Base-by-base conservation (phyloP, 2,113 vertebrate species). In the Syrrhaptes paradoxus region DNA sequence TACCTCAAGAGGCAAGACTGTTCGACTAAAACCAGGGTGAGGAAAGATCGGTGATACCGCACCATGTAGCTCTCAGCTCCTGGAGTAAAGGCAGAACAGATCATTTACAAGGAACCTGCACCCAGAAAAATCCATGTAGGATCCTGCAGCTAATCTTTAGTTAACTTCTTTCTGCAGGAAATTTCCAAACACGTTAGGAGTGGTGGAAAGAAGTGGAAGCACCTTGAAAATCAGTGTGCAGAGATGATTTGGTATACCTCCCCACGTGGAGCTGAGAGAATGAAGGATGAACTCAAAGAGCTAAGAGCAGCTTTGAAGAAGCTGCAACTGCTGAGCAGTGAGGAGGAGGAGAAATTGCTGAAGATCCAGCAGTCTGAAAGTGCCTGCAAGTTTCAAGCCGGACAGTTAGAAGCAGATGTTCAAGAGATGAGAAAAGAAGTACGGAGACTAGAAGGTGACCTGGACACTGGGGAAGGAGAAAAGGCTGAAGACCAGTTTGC, bases 401-500 rank as follows among this genome's bases (percentile, higher is more conserved):
- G 57, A 34, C 94, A 97, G 38, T 98, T 99, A 74, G 97, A 98
- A 65, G 96, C 96, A 0, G 98, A 98, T 70, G 95, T 99, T 25
- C 83, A 75, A 4, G 96, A 97, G 58, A 97, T 99, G 82, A 93
- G 80, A 67, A 94, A 85, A 61, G 86, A 97, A 51, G 92, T 99
- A 4, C 97, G 97, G 61, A 97, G 93, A 28, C 94, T 99, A 71
- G 97, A 98, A 93, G 95, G 94, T 24, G 96, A 98, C n/a, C 96
- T 99, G 84, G 97, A 98, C 49, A 86, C 82, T 6, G 71, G 67
- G 3, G 95, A 86, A 7, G 92, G 67, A 38, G 96, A 95, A 4
- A 94, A 52, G 36, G 97, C 95, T 0, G 98, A 99, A 89, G 98
- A 99, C 8, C 97, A 98, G 85, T 96, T 99, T 93, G 96, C 99